Conservation (phyloP, 1,140 invertebrate species). For the Drosophila cardini region DNA sequence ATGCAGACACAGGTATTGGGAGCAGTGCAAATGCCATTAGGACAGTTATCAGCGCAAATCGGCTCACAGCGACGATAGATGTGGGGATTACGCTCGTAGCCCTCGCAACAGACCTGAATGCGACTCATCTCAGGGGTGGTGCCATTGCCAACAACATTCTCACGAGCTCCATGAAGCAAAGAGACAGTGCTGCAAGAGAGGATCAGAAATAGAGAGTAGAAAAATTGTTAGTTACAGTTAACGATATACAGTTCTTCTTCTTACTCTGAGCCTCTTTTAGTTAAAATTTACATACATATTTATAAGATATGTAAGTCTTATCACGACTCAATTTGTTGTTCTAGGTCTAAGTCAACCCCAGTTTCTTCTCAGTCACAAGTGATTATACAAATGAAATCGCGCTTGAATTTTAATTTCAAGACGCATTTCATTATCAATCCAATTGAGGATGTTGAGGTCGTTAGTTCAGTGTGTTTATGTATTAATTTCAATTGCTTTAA, state of each 20-base stretch:
- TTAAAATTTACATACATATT: too few species aligned
- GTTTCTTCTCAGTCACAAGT: not conserved
- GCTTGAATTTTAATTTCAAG: constrained; percentile 40
- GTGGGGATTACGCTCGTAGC: constrained; percentile 87
- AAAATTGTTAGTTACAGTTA: not conserved
- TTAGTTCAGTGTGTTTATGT: constrained; percentile 61
- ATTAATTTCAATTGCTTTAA: constrained; percentile 54
- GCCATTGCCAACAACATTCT: constrained; percentile 86
- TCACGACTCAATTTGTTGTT: not conserved
- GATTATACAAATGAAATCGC: constrained; percentile 4
- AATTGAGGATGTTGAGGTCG: constrained; percentile 72
- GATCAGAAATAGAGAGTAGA: not conserved
- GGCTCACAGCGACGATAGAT: constrained; percentile 86
- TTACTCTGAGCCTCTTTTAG: too few species aligned
- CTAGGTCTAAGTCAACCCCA: constrained; percentile 9
- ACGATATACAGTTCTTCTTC: too few species aligned
- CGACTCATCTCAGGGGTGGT: constrained; percentile 86
- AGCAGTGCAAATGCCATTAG: constrained; percentile 87
- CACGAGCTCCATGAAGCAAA: constrained; percentile 81
- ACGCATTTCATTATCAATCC: constrained; percentile 67
- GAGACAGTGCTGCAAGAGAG: constrained; percentile 70
- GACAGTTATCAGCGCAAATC: constrained; percentile 86
- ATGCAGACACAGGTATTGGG: constrained; percentile 87
- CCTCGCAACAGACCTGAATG: constrained; percentile 87
- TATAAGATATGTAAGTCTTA: not conserved